Base-by-base conservation (phyloP, 2,888 invertebrate genomes). In the Quadroppia sp. region DNA sequence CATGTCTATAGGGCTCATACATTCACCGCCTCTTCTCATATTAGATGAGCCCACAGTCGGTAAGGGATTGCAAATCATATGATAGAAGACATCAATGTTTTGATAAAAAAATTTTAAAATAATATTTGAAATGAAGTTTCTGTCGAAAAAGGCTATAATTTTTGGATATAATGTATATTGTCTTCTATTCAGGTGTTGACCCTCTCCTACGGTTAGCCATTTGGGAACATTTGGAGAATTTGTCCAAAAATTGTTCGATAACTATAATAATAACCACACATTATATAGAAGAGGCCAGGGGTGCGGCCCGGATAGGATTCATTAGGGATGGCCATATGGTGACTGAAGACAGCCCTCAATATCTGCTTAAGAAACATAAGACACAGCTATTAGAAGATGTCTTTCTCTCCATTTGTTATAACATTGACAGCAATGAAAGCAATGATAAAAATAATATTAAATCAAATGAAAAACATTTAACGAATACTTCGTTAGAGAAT, bases 1-100 rank as follows among this genome's bases (percentile, higher is more conserved):
- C 9, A 32, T 64, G 40, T 40, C 64, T 20, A 40, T 64, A 32
- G 64, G n/a, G 36, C 64, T 64, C n/a, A 64, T 64, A 36, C 64
- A 40, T 36, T 64, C 64, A 1, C 40, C 64, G 13, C 64, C 64
- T 36, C 36, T 64, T 13, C 64, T 64, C 15, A 64, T 64, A 11
- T 64, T 64, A 64, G 64, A 64, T 64, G 64, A 64, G 59, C 59
- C 59, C 30, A 59, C 59, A 28, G 59, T 59, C 30, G 59, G 59
- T 59, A 17, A 59, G 59, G 17, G 50, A 40, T n/a, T 36, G 9
- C 36, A 36, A 45, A 45, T 3, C 15, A 45, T 4, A 2, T 3
- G 45, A 6, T 45, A 45, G 3, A 11, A 23, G 20, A 20, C 2
- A 50, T 50, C 50, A 50, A 3, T 2, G 6, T 1, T 3, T n/a